Evolutionary conservation across 1,140 invertebrate species (phyloP).

Genomic region (Drosophila subobscura): DNA sequence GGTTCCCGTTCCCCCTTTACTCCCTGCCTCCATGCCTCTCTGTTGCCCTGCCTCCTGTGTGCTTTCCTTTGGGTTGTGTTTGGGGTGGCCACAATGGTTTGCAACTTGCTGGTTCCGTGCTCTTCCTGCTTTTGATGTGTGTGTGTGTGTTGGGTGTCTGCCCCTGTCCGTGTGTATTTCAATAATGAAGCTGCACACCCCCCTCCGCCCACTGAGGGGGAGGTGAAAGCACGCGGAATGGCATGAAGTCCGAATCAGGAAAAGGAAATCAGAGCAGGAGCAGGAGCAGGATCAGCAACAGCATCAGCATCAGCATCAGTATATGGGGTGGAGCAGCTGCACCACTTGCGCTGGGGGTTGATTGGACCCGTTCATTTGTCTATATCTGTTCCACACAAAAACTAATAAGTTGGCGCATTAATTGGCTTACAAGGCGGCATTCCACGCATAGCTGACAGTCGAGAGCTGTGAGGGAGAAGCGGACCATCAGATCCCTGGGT

Average conservation of each 20-base stretch:
- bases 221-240: conserved; percentile 64
- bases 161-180: conserved; percentile 58
- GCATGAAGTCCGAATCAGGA: conserved; percentile 39
- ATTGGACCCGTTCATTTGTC: conserved; percentile 6
- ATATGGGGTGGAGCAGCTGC: conserved; percentile 24
- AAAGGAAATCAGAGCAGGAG: conserved; percentile 31
- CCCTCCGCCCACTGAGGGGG: conserved; percentile 25
- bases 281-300: too few relatives aligned
- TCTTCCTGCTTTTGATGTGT: conserved; percentile 45
- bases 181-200: conserved; percentile 64
- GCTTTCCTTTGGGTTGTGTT: conserved; percentile 29
- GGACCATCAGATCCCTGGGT: too few relatives aligned
- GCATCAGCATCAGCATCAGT: too few relatives aligned
- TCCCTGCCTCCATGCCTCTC: not conserved
- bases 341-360: conserved; percentile 39
- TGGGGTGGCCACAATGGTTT: conserved; percentile 78
- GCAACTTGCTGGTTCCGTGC: conserved; percentile 54
- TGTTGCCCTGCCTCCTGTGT: not conserved
- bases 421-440: conserved; percentile 74
- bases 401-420: conserved; percentile 79
- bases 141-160: conserved; percentile 42
- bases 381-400: conserved; percentile 40
- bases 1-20: not conserved
- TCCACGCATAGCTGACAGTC: conserved; percentile 48
- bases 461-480: too few relatives aligned